Conservation (phyloP, 2,888 invertebrate species). For the Sphaeridia pumilis region DNA sequence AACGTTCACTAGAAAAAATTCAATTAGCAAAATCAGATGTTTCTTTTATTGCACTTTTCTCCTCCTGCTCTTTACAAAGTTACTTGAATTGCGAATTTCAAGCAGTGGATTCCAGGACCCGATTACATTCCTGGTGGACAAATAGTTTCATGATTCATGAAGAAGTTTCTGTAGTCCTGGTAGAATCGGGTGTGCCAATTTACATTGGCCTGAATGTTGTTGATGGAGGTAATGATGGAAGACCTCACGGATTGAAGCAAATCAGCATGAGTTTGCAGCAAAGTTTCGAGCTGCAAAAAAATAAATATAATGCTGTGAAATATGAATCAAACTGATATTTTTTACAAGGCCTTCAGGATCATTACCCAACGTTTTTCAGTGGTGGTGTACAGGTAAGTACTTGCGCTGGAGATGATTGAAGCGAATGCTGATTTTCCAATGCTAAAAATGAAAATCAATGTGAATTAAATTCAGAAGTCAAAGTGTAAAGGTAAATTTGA, state of each 20-base stretch:
- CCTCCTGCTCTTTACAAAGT: too few species aligned
- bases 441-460: neutral
- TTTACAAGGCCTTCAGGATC: too few species aligned
- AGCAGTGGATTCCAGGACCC: too few species aligned
- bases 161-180: neutral
- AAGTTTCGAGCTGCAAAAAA: too few species aligned
- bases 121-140: too few species aligned
- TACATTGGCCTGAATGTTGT: neutral
- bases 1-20: neutral
- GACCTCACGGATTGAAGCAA: neutral
- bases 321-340: too few species aligned
- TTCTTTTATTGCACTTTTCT: neutral
- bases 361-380: conserved; percentile 1
- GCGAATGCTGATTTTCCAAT: neutral
- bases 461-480: too few species aligned
- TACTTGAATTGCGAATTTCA: too few species aligned
- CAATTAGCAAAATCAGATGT: neutral
- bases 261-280: neutral
- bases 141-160: neutral
- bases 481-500: too few species aligned
- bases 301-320: neutral
- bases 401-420: neutral
- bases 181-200: neutral
- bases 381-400: neutral
- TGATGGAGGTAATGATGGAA: neutral